Evolutionary conservation across 2,888 invertebrate species (phyloP).

Genomic region (Pristionchus exspectatus): DNA sequence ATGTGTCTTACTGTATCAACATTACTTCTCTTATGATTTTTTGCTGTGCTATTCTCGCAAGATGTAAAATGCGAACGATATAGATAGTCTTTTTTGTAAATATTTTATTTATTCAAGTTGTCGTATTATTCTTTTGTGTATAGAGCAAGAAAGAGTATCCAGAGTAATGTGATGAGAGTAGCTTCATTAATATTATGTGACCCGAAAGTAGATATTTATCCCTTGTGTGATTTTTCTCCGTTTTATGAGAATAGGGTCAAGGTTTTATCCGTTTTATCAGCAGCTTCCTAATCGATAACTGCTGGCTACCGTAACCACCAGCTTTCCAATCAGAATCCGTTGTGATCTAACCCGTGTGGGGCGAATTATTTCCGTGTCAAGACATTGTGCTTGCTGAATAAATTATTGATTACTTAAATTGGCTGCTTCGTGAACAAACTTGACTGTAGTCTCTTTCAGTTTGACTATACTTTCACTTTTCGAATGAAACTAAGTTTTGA

Average conservation of each 20-base stretch:
- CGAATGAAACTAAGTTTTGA: not conserved
- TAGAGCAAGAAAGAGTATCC: constrained; percentile 34
- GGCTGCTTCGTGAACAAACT: not conserved
- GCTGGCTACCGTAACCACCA: constrained; percentile 27
- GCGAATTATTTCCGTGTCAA: constrained; percentile 22
- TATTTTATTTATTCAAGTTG: not conserved
- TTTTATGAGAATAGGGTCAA: constrained; percentile 36
- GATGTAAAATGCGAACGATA: not conserved
- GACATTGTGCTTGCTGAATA: constrained; percentile 34
- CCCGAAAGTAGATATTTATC: constrained; percentile 25
- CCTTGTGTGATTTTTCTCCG: constrained; percentile 24
- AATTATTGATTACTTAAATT: constrained; percentile 20
- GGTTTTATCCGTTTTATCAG: constrained; percentile 34
- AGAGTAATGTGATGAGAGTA: constrained; percentile 44
- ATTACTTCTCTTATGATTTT: constrained; percentile 2
- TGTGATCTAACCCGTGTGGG: constrained; percentile 47
- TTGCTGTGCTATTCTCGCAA: not conserved
- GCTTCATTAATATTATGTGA: not conserved
- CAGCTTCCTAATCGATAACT: constrained; percentile 27
- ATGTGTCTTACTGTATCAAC: constrained; percentile 39
- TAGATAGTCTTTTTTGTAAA: constrained; percentile 34
- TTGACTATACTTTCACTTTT: not conserved
- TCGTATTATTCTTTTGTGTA: not conserved
- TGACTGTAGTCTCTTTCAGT: constrained; percentile 8
- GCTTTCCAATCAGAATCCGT: constrained; percentile 42